Conservation (phyloP, 2,113 vertebrate species). For the Penelope pileata region DNA sequence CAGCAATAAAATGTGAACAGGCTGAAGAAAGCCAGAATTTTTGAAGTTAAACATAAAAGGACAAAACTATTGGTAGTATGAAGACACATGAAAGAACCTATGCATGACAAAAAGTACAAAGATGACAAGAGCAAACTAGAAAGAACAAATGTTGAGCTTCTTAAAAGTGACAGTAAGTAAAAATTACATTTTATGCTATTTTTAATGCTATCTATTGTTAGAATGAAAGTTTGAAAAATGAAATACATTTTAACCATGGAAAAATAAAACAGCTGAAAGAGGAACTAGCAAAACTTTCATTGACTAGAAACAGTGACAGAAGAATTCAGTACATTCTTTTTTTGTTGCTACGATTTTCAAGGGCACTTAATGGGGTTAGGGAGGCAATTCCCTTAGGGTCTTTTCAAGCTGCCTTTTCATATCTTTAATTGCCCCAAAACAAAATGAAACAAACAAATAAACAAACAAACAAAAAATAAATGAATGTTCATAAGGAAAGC, state of each 20-base stretch:
- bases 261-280: background rate
- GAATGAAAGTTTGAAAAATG: background rate
- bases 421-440: background rate
- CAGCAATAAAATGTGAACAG: background rate
- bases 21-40: background rate
- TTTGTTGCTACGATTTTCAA: background rate
- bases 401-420: background rate
- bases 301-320: background rate
- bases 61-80: background rate
- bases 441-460: too few species aligned
- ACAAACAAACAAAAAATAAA: too few species aligned
- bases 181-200: background rate
- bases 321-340: background rate
- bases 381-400: background rate
- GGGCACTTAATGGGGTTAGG: background rate
- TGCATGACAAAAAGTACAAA: background rate
- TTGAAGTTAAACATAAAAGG: background rate
- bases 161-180: background rate
- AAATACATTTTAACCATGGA: background rate
- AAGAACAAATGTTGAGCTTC: background rate
- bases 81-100: background rate
- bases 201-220: background rate
- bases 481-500: background rate
- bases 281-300: background rate
- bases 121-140: conserved; percentile 25